Evolutionary conservation across 2,113 vertebrate species (phyloP).

Genomic region (Tragelaphus strepsiceros): DNA sequence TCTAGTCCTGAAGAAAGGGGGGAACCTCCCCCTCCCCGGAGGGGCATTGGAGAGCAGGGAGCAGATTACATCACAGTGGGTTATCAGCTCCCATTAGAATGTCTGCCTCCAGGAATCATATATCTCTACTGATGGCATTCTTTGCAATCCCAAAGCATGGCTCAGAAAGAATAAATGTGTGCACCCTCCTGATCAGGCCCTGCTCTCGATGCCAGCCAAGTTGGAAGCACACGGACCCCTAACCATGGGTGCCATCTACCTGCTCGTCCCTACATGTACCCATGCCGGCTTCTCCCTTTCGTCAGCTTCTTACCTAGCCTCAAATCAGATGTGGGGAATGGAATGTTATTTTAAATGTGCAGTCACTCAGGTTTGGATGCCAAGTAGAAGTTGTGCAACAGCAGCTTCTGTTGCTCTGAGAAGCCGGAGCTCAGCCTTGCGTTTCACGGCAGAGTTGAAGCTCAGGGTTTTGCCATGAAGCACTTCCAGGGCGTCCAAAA

Average conservation of each 20-base stretch:
- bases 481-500: neutral
- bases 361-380: slow-evolving; percentile 36
- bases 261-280: neutral
- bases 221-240: neutral
- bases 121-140: neutral
- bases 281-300: neutral
- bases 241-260: rapidly evolving
- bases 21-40: neutral
- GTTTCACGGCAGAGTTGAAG: neutral
- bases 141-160: neutral
- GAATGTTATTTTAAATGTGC: slow-evolving; percentile 49
- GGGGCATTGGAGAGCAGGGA: neutral
- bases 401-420: slow-evolving; percentile 53
- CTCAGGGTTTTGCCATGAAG: neutral
- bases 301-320: neutral
- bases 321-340: slow-evolving; percentile 15
- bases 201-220: neutral
- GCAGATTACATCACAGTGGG: neutral
- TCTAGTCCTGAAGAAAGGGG: neutral
- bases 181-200: neutral
- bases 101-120: neutral
- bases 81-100: neutral
- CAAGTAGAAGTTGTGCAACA: slow-evolving; percentile 49
- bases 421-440: slow-evolving; percentile 26
- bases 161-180: neutral